A percentile compares a stretch with the other conserved stretches of the same genome.
phyloP scores from a whole-genome alignment of 2,888 invertebrate genomes.

The Digitonthophagus gazella region DNA sequence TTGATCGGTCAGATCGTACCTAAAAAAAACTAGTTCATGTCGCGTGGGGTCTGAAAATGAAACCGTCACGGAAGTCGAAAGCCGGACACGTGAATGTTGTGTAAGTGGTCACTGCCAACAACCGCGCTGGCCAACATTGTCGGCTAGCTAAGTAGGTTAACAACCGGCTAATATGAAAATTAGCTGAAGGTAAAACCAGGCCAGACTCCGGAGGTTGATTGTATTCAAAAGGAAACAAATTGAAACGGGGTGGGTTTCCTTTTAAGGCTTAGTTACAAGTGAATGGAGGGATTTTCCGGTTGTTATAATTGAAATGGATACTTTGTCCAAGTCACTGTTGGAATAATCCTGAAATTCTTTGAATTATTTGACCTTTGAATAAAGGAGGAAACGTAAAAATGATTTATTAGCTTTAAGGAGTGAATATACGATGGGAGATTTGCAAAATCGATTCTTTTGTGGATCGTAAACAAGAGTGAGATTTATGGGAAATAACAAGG shows the following conservation, averaged over 20 bases:
- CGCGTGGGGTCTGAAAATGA: neutral
- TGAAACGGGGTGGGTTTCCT: neutral
- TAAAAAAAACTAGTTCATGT: neutral
- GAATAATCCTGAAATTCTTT: too few species aligned
- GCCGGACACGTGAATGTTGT: neutral
- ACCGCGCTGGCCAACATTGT: slow-evolving; percentile 8
- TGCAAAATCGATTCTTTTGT: neutral
- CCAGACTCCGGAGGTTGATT: neutral
- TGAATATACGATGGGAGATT: neutral
- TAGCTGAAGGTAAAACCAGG: slow-evolving; percentile 1
- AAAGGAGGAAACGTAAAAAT: neutral
- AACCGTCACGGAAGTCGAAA: neutral
- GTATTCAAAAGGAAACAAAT: neutral
- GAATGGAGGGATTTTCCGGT: too few species aligned
- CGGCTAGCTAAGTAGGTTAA: slow-evolving; percentile 10
- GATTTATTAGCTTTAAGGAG: neutral
- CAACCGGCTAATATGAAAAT: slow-evolving; percentile 9
- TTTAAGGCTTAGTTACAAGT: too few species aligned
- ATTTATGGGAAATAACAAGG: too few species aligned
- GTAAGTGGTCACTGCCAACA: neutral
- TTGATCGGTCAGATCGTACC: too few species aligned
- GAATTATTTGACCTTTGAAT: neutral
- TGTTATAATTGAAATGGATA: too few species aligned
- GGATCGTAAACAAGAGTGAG: too few species aligned
- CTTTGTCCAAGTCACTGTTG: too few species aligned